Base-by-base conservation (phyloP, 1,140 invertebrate species). In the Eurosta solidaginis region DNA sequence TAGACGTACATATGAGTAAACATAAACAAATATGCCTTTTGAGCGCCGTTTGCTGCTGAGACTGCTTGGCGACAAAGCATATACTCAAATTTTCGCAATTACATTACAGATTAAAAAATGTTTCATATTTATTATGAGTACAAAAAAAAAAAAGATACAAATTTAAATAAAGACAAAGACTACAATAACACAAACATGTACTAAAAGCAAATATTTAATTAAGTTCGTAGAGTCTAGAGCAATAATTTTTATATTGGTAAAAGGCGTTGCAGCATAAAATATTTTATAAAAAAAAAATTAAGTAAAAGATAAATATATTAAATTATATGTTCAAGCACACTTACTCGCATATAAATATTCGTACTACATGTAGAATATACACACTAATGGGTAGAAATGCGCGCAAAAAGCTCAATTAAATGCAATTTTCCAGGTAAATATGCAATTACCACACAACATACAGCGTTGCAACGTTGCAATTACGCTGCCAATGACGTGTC, bases 371-470 rank as follows among this genome's bases (percentile, higher is more conserved):
- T 17, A 14, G n/a, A 17, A 47, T 47, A 6, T 47, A 47, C 12
- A 47, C n/a, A 47, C 12, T 47, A 36, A 68, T 42, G 33, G 59
- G 17, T 40, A 20, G 59, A 68, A 68, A 40, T 68, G 59, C 33
- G 29, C 59, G 59, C 59, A 68, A 68, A 68, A 68, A 68, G 59
- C 59, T 68, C 59, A 68, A 68, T 68, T 68, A 68, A 68, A 68
- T 68, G 59, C 59, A 68, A 68, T 68, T 68, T 68, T 68, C 59
- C 33, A 68, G 59, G 59, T 68, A 68, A 68, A 68, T 68, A 68
- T 68, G 59, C 59, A 68, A 68, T 68, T 68, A 68, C 59, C 59
- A 68, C n/a, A n/a, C 59, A 68, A 68, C 59, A 68, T 40, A 68
- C 59, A 68, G 33, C 7, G 52, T 20, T 20, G 59, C 59, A 68